Evolutionary conservation across 2,888 invertebrate species (phyloP).

Genomic region (Xanthorhoe spadicearia): DNA sequence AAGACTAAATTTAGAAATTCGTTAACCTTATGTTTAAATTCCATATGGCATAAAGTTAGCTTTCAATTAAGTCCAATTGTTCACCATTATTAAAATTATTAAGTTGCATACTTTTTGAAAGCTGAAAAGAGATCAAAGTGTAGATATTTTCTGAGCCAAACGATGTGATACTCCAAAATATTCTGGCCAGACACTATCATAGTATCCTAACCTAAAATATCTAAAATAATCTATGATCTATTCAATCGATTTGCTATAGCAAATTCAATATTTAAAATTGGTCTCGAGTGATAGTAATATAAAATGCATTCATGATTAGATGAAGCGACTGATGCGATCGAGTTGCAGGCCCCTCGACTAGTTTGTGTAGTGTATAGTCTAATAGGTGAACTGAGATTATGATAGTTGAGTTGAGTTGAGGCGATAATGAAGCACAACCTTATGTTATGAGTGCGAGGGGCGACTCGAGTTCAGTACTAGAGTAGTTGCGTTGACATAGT

Average conservation of each 20-base stretch:
- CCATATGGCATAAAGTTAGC: slow-evolving; percentile 85
- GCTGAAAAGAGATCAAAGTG: slow-evolving; percentile 84
- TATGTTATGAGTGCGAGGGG: neutral
- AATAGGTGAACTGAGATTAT: too few species aligned
- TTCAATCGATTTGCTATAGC: slow-evolving; percentile 80
- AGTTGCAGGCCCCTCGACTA: slow-evolving; percentile 21
- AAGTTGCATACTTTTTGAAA: slow-evolving; percentile 84
- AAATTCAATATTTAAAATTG: slow-evolving; percentile 82
- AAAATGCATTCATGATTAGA: slow-evolving; percentile 77
- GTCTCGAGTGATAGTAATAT: slow-evolving; percentile 80
- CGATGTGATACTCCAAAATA: slow-evolving; percentile 84
- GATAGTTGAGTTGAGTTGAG: too few species aligned
- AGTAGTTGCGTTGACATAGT: too few species aligned
- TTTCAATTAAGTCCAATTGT: slow-evolving; percentile 83
- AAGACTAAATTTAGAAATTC: slow-evolving; percentile 85
- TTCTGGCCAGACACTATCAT: slow-evolving; percentile 84
- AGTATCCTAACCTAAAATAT: slow-evolving; percentile 85
- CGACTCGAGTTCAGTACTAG: too few species aligned
- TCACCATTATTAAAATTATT: slow-evolving; percentile 79
- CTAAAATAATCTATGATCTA: slow-evolving; percentile 83
- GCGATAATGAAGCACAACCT: neutral
- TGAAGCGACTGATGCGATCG: slow-evolving; percentile 64
- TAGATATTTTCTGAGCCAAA: slow-evolving; percentile 84
- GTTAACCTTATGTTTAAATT: slow-evolving; percentile 84
- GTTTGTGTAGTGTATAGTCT: slow-evolving; percentile 1